phyloP scores from a whole-genome alignment of 2,113 vertebrate species.

The crab-eating macaque (Macaca fascicularis) region DNA sequence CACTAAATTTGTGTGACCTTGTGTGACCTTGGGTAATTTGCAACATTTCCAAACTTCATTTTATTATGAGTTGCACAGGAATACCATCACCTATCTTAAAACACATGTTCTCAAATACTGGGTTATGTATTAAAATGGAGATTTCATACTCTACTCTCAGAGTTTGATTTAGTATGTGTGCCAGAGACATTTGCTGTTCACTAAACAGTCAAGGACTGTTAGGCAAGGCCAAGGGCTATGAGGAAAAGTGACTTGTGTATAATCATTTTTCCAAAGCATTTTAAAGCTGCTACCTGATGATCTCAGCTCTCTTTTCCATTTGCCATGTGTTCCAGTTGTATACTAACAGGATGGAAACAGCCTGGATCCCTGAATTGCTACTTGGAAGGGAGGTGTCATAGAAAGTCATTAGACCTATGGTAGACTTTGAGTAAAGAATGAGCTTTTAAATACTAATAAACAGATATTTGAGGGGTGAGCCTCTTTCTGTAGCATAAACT shows the following conservation, averaged over 20 bases:
- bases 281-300: not conserved
- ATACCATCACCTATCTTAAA: not conserved
- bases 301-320: not conserved
- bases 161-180: not conserved
- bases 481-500: not conserved
- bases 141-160: not conserved
- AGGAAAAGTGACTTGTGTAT: not conserved
- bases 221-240: not conserved
- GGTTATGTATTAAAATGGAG: not conserved
- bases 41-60: not conserved
- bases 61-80: not conserved
- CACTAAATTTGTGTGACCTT: not conserved
- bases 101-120: not conserved
- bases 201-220: not conserved
- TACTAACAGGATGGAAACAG: not conserved
- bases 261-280: not conserved
- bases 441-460: not conserved
- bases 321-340: not conserved
- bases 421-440: not conserved
- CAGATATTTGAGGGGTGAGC: not conserved
- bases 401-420: not conserved
- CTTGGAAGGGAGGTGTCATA: not conserved
- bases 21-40: not conserved
- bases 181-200: not conserved
- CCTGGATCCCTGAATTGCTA: not conserved